A percentile compares a stretch with the other conserved stretches of the same genome.
These are phyloP conservation scores for Antedon mediterranea DNA, from an alignment of 53 echinoderm and acorn worm genomes.

Conservation along the genomic window DNA sequence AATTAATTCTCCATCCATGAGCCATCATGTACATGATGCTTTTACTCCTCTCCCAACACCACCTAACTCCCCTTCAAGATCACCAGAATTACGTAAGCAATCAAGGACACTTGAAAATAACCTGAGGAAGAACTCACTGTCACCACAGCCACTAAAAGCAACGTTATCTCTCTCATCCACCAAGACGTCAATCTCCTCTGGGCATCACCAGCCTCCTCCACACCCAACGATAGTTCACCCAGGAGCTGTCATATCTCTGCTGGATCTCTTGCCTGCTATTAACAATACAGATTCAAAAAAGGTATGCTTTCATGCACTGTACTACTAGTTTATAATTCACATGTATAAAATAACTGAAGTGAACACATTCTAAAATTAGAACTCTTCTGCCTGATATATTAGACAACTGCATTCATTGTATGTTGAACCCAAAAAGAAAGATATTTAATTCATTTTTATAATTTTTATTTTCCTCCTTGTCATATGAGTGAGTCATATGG, in stretches of 20 bases:
- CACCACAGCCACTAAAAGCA: neutral
- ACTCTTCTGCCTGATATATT: neutral
- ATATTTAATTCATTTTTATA: too few relatives aligned
- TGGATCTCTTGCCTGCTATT: conserved; percentile 78
- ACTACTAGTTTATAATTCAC: conserved; percentile 12
- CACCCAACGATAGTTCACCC: conserved; percentile 93
- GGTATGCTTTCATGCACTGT: conserved; percentile 13
- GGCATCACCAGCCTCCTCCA: conserved; percentile 27
- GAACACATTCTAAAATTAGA: neutral
- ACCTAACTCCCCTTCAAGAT: conserved; percentile 42
- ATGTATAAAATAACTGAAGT: neutral
- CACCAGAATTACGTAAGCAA: conserved; percentile 20
- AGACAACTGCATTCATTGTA: too few relatives aligned
- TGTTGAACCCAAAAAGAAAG: too few relatives aligned
- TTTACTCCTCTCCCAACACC: conserved; percentile 65
- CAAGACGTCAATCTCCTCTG: conserved; percentile 1
- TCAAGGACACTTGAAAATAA: neutral
- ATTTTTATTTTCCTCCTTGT: too few relatives aligned
- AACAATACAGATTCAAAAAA: conserved; percentile 8
- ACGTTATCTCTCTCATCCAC: conserved; percentile 16
- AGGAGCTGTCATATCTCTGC: conserved; percentile 60
- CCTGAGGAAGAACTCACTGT: conserved; percentile 2
- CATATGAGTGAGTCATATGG: too few relatives aligned
- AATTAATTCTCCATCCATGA: conserved; percentile 35
- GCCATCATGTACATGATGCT: conserved; percentile 68